Evolutionary conservation across 2,888 invertebrate species (phyloP).

Genomic region (Orthosia gothica): DNA sequence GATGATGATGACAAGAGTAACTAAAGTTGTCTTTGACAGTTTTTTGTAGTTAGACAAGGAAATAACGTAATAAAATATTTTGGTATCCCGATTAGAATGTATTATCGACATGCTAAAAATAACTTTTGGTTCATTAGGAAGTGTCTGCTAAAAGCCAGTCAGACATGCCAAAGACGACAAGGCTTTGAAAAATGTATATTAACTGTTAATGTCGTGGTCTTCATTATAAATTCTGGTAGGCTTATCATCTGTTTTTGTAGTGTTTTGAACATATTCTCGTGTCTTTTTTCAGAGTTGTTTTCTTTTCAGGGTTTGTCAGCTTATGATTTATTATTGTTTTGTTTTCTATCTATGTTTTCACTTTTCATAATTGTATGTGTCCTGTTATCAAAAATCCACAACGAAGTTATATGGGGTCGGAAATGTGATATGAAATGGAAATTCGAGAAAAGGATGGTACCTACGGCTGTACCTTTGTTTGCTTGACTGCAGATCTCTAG

Average conservation of each 20-base stretch:
- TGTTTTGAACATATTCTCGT: background rate
- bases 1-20: background rate
- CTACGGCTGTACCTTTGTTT: too few relatives aligned
- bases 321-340: background rate
- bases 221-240: background rate
- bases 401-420: too few relatives aligned
- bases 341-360: background rate
- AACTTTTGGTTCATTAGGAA: conserved; percentile 36
- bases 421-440: too few relatives aligned
- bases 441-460: too few relatives aligned
- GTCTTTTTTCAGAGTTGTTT: background rate
- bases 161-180: background rate
- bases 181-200: background rate
- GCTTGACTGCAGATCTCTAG: too few relatives aligned
- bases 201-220: background rate
- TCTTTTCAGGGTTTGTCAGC: background rate
- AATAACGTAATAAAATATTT: conserved; percentile 26
- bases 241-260: background rate
- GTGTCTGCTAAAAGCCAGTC: conserved; percentile 45
- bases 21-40: background rate
- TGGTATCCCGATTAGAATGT: conserved; percentile 19
- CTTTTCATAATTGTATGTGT: background rate
- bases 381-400: too few relatives aligned
- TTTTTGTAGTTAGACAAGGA: background rate
- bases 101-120: conserved; percentile 27